These are phyloP conservation scores for Galendromus occidentalis DNA, from an alignment of 1,140 invertebrate species.

Conservation along the genomic window DNA sequence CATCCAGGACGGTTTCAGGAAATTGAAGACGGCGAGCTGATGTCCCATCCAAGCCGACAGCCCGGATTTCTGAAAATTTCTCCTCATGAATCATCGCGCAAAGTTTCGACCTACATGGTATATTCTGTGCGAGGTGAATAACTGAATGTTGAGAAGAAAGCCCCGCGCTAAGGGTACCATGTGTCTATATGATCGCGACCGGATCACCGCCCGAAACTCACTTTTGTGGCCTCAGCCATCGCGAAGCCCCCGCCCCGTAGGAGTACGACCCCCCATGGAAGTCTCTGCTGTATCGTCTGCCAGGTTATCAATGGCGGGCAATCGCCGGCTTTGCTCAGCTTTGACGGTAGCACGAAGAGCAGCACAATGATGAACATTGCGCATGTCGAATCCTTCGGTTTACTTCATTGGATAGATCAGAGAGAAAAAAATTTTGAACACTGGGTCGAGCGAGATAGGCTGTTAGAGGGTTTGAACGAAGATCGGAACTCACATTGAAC, in stretches of 20 bases:
- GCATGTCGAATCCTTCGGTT: constrained; percentile 47
- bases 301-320: constrained; percentile 23
- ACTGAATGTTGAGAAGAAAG: neutral
- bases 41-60: constrained; percentile 9
- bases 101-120: neutral
- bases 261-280: constrained; percentile 33
- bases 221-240: constrained; percentile 54
- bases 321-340: constrained; percentile 27
- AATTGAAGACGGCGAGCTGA: constrained; percentile 7
- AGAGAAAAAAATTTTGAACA: no score
- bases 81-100: neutral
- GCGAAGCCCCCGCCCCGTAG: constrained; percentile 59
- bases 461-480: neutral
- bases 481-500: neutral
- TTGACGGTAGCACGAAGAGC: constrained; percentile 55
- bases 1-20: constrained; percentile 9
- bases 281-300: constrained; percentile 26
- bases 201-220: constrained; percentile 17
- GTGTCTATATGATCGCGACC: neutral
- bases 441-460: no score
- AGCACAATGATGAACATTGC: constrained; percentile 55
- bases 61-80: neutral
- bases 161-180: neutral
- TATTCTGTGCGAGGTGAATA: neutral
- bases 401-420: no score